Evolutionary conservation across 2,888 invertebrate genomes (phyloP), one percentile per base, ranked within the genome.

Genomic region (Heliconius ethilla): DNA sequence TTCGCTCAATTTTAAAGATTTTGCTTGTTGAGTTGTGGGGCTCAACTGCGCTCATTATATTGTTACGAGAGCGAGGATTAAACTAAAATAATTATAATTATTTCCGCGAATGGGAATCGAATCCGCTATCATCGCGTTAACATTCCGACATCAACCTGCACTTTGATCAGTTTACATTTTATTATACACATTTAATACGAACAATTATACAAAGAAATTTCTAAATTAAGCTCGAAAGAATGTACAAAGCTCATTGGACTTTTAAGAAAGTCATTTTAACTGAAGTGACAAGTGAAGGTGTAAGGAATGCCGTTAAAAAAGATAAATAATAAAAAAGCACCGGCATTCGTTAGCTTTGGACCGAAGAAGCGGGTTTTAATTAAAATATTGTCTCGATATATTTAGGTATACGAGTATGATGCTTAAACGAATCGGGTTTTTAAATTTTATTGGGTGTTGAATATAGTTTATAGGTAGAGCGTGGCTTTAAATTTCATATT

Each of bases 301-400:
- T 65, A 74, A 65, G 65, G 74, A 74, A 74, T 74, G 74, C 29
- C 62, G 63, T 74, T 29, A 74, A 74, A 69, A 74, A 74, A 40
- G 40, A 45, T 74, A 45, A 74, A 74, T n/a, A n/a, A n/a, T n/a
- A n/a, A n/a, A n/a, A 74, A 74, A 73, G 15, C 72, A 37, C 72
- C 37, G 72, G 63, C 27, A 65, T 63, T 63, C 65, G 63, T 63
- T 74, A 45, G 40, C 63, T 72, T 72, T 37, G 59, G 55, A 33
- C 40, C 37, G 65, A 27, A 63, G 74, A 29, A 45, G 74, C 27
- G 27, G 22, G 62, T 40, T 74, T 65, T 74, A 74, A 74, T 74
- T 74, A 74, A 74, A 74, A 74, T 74, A 62, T 63, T 74, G 62
- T 72, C 55, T 59, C 59, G 33, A n/a, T 15, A 33, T 59, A 37